A percentile compares a stretch with the other conserved stretches of the same genome.
Conservation (phyloP, 2,113 vertebrate genomes). For the Leptobrachium ailaonicum region DNA sequence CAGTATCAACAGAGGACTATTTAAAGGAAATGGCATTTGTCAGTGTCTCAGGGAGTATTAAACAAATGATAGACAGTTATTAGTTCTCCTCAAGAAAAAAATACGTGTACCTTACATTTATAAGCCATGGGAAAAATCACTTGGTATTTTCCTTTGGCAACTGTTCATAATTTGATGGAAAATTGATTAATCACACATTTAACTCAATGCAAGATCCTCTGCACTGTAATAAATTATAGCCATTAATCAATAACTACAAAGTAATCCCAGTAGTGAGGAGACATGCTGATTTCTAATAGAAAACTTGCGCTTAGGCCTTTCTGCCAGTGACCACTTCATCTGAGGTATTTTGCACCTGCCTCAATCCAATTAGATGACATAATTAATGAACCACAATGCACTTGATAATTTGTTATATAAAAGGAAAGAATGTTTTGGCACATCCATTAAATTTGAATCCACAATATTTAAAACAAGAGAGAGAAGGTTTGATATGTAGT, state of each 20-base stretch:
- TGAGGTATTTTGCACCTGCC: slow-evolving; percentile 92
- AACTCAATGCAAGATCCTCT: slow-evolving; percentile 93
- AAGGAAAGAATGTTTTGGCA: slow-evolving; percentile 77
- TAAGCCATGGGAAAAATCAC: slow-evolving; percentile 82
- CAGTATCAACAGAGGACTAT: slow-evolving; percentile 87
- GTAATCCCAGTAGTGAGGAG: slow-evolving; percentile 93
- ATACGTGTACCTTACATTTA: slow-evolving; percentile 71
- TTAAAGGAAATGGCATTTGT: slow-evolving; percentile 83
- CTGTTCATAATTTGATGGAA: slow-evolving; percentile 96
- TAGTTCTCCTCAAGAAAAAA: slow-evolving; percentile 80
- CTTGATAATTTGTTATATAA: slow-evolving; percentile 86
- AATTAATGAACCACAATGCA: slow-evolving; percentile 91
- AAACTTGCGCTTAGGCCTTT: slow-evolving; percentile 86
- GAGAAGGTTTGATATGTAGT: slow-evolving; percentile 7
- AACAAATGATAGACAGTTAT: slow-evolving; percentile 87
- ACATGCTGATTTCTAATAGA: slow-evolving; percentile 98
- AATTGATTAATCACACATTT: slow-evolving; percentile 99
- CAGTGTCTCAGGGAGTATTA: slow-evolving; percentile 88
- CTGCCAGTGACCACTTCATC: slow-evolving; percentile 91
- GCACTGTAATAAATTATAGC: slow-evolving; percentile 98
- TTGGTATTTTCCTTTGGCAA: slow-evolving; percentile 84
- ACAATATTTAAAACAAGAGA: slow-evolving; percentile 63
- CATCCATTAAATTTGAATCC: slow-evolving; percentile 80
- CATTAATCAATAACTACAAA: slow-evolving; percentile 99
- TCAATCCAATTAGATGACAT: slow-evolving; percentile 94